Base-by-base conservation (phyloP, 2,113 vertebrate species). In the Geococcyx californianus region DNA sequence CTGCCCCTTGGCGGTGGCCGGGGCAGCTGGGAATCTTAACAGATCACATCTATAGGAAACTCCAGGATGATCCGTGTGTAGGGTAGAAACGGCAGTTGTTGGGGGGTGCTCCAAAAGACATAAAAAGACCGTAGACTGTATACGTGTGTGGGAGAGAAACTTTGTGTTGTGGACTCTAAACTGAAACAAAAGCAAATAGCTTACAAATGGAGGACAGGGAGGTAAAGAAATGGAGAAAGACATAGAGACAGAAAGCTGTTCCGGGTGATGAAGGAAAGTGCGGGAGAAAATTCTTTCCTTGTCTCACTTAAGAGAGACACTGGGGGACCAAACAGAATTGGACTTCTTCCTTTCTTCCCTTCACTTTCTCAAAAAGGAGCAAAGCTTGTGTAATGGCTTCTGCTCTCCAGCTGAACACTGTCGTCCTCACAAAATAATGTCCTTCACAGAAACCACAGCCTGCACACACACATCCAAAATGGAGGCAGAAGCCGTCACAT, bases 351-450 rank as follows among this genome's bases (percentile, higher is more conserved):
- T 72, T 80, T 58, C 49, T 66, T 91, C 88, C 94, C 90, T 68
- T 82, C 78, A 29, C 58, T 87, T 51, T 87, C 47, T 38, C 85
- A 78, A 96, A 89, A 83, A 77, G 93, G 76, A 97, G 78, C 97
- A 98, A 98, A 97, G 68, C 97, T 95, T 96, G 97, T 97, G 98
- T 98, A 98, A 98, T 98, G 98, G 98, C 98, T 99, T 98, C 98
- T 98, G 97, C 96, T 98, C 97, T 97, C 91, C 95, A 97, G 95
- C 94, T 76, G 51, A 94, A 95, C 94, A 77, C 95, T 96, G 40
- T 45, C 52, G 95, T 97, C 96, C 94, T 95, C 96, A 76, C 96
- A 90, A 95, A 89, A 84, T 81, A 93, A 96, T 40, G 93, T 87
- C 58, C 96, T 96, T 95, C 87, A 76, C 68, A 87, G 92, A 95